Conservation (phyloP, 2,797 vertebrate species). For the Myotis pilosus region DNA sequence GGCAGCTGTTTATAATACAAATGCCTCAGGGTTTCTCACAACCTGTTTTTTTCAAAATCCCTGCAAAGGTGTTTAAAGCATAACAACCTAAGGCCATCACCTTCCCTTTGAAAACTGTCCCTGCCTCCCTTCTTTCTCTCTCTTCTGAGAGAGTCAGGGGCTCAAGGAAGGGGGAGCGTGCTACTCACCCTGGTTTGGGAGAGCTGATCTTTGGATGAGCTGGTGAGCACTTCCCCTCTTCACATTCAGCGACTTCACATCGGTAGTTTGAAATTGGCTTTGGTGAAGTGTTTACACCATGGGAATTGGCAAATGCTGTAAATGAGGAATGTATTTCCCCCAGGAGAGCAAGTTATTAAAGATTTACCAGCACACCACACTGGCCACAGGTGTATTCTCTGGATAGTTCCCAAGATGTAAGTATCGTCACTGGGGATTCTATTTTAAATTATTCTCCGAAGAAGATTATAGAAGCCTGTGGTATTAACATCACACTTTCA, state of each 20-base stretch:
- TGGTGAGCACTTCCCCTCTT: background rate
- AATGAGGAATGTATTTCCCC: background rate
- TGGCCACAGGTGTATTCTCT: background rate
- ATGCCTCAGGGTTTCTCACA: slow-evolving; percentile 62
- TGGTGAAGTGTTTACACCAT: background rate
- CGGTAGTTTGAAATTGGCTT: background rate
- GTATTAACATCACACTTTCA: background rate
- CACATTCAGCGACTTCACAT: background rate
- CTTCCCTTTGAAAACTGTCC: background rate
- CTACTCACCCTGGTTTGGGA: background rate
- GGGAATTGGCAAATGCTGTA: background rate
- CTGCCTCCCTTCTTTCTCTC: background rate
- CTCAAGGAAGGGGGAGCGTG: background rate
- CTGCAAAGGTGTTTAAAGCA: slow-evolving; percentile 63
- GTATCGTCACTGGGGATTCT: background rate
- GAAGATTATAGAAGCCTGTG: background rate
- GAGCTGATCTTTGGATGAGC: background rate
- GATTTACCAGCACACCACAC: background rate
- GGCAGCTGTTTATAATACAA: slow-evolving; percentile 72
- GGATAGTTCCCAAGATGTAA: background rate
- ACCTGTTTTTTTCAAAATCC: slow-evolving; percentile 31
- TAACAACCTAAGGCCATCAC: slow-evolving; percentile 16
- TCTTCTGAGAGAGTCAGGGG: background rate
- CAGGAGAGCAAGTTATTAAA: background rate
- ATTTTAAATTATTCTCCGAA: slow-evolving; percentile 25